Conservation (phyloP, 2,113 vertebrate species). For the Rhabdomys dilectus region DNA sequence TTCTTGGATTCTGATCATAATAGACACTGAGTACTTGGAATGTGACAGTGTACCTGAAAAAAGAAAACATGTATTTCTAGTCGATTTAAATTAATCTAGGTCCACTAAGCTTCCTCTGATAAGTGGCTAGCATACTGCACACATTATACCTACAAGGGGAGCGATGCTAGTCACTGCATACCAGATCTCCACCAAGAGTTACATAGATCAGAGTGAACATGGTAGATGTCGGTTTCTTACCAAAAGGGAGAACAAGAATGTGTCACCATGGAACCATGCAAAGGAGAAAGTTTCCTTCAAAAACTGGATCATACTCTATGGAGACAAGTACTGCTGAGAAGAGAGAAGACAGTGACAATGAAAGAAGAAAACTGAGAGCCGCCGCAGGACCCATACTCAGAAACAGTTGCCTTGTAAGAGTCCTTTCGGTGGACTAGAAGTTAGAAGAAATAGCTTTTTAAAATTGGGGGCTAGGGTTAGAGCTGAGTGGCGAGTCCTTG, state of each 20-base stretch:
- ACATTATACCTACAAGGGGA: background rate
- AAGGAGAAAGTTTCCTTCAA: background rate
- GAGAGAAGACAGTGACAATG: background rate
- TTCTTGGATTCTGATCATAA: background rate
- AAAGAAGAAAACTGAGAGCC: background rate
- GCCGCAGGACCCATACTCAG: background rate
- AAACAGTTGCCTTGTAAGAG: background rate
- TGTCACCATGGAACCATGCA: background rate
- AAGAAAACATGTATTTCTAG: background rate
- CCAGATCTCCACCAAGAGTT: background rate
- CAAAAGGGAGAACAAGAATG: background rate
- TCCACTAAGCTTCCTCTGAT: background rate
- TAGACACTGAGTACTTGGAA: background rate
- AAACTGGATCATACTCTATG: background rate
- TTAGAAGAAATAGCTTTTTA: background rate
- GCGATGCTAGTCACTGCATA: background rate
- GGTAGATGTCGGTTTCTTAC: background rate
- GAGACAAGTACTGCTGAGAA: background rate
- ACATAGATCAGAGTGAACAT: background rate
- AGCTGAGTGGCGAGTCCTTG: background rate
- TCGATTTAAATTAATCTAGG: slow-evolving; percentile 48
- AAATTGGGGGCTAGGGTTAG: background rate
- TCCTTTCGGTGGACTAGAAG: background rate
- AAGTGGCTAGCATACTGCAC: background rate
- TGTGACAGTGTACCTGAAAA: background rate